These are phyloP conservation scores for Calameuta filiformis DNA, from an alignment of 2,888 invertebrate species.

Conservation along the genomic window DNA sequence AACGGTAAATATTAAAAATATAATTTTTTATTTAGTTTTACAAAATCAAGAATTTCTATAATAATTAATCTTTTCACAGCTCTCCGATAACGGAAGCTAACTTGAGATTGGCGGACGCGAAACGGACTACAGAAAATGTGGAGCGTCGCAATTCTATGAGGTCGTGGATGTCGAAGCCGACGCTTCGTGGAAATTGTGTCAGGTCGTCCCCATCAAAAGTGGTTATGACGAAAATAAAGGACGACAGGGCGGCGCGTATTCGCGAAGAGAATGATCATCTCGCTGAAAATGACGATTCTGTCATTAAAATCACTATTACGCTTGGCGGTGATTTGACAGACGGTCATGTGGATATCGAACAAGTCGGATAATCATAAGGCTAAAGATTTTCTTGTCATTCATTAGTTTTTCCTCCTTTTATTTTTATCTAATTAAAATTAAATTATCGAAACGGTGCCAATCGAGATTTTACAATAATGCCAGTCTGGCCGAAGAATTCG, in stretches of 20 bases:
- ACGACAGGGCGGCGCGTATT: slow-evolving; percentile 5
- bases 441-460: background rate
- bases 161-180: background rate
- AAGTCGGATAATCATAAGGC: background rate
- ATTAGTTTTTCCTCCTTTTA: background rate
- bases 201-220: background rate
- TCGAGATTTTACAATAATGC: background rate
- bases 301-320: slow-evolving; percentile 23
- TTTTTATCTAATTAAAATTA: background rate
- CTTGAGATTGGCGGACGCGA: background rate
- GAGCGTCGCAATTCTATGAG: background rate
- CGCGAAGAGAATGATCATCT: slow-evolving; percentile 15
- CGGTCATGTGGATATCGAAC: background rate
- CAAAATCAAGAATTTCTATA: background rate
- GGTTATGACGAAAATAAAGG: background rate
- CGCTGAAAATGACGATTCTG: slow-evolving; percentile 14
- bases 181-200: background rate
- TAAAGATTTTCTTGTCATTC: background rate
- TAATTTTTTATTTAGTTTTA: background rate
- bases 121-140: background rate
- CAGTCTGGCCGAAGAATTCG: background rate
- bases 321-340: slow-evolving; percentile 5
- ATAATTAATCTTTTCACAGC: background rate
- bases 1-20: slow-evolving; percentile 6
- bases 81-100: background rate